Evolutionary conservation across 2,797 vertebrate species (phyloP), one percentile per base, ranked within the genome.

Genomic region (Pampus argenteus): DNA sequence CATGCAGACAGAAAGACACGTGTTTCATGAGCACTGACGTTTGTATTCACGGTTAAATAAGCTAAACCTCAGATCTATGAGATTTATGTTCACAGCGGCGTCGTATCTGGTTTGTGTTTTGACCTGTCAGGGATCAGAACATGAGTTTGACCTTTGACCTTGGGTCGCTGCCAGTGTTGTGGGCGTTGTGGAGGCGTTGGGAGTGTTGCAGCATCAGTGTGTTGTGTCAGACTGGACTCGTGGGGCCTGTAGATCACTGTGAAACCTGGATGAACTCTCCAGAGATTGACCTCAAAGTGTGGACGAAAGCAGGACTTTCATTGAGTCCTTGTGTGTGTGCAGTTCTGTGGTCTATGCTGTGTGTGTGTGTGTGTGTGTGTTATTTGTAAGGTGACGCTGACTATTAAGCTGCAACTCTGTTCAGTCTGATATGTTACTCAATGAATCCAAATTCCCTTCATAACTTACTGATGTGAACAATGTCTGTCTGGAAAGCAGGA

Each of bases 121-220:
- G 18, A 57, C 52, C 58, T 42, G 58, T 58, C 57, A 40, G 45
- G 31, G 65, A 58, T 25, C 26, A 65, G 56, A 36, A 42, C 25
- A 42, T 1, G 8, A 6, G 44, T 81, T 55, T 65, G 68, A 76
- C 74, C 76, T 63, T 36, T 66, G 59, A 85, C 71, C 55, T 45
- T 5, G 25, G 26, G 11, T 18, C 23, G 20, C 10, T 36, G 54
- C n/a, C 48, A 17, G 45, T 1, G 31, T 13, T 51, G n/a, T 26
- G 34, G 45, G 51, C 6, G 14, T 40, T 3, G n/a, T n/a, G n/a
- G n/a, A n/a, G n/a, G n/a, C n/a, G n/a, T n/a, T n/a, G n/a, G 55
- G 45, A 47, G 26, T 34, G 59, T 54, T 59, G 64, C 47, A 40
- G 76, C 18, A 15, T 49, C 38, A 25, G 34, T 45, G 36, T 63